These are phyloP conservation scores for Dasysyrphus tricinctus DNA, from an alignment of 2,888 invertebrate genomes.

Conservation along the genomic window DNA sequence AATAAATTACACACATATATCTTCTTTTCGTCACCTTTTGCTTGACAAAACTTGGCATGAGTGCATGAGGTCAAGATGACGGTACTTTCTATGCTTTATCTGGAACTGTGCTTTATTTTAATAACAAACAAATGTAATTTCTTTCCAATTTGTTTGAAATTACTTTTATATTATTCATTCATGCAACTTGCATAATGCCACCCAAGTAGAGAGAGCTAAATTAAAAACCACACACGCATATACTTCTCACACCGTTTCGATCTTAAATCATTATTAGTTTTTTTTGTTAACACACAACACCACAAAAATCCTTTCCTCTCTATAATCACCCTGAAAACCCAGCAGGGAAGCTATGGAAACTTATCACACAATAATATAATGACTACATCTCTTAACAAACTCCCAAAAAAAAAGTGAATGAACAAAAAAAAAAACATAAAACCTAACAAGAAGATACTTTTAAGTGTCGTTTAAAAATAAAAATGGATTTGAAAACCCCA, in stretches of 20 bases:
- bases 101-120: too few relatives aligned
- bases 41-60: too few relatives aligned
- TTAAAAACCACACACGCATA: slow-evolving; percentile 35
- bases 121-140: too few relatives aligned
- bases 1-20: too few relatives aligned
- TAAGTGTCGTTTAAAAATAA: slow-evolving; percentile 77
- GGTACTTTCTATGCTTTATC: too few relatives aligned
- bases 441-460: slow-evolving; percentile 75
- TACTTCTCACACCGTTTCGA: not conserved
- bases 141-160: not conserved
- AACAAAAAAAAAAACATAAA: slow-evolving; percentile 42
- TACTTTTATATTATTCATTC: too few relatives aligned
- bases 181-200: slow-evolving; percentile 21
- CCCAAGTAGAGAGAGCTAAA: slow-evolving; percentile 32
- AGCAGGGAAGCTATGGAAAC: slow-evolving; percentile 70
- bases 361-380: slow-evolving; percentile 69
- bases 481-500: slow-evolving; percentile 50
- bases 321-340: slow-evolving; percentile 71
- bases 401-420: not conserved
- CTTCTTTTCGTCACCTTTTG: too few relatives aligned
- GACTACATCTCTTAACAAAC: slow-evolving; percentile 60
- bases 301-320: slow-evolving; percentile 50
- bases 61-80: too few relatives aligned
- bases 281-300: not conserved
- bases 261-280: slow-evolving; percentile 29